Evolutionary conservation across 2,888 invertebrate genomes (phyloP).

Genomic region (Gortyna flavago): DNA sequence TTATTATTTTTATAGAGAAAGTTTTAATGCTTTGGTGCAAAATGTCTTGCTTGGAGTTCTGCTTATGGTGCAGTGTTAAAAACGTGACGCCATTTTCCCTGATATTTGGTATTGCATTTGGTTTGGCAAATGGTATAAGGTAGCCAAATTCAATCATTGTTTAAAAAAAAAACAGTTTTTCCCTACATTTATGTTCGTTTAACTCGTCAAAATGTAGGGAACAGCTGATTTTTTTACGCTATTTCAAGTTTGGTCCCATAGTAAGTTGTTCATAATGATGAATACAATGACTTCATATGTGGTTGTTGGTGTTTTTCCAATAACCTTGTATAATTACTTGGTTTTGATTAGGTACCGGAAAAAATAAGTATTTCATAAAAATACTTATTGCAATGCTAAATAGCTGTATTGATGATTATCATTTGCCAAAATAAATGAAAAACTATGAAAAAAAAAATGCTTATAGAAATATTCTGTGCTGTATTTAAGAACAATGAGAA

Average conservation of each 20-base stretch:
- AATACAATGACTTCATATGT: too few relatives aligned
- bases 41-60: not conserved
- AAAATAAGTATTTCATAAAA: not conserved
- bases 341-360: not conserved
- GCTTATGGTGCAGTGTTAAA: slow-evolving; percentile 1
- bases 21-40: slow-evolving; percentile 8
- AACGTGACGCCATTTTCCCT: not conserved
- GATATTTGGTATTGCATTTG: too few relatives aligned
- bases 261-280: too few relatives aligned
- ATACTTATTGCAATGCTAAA: not conserved
- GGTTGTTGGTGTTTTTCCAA: too few relatives aligned
- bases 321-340: too few relatives aligned
- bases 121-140: not conserved
- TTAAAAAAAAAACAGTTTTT: too few relatives aligned
- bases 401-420: not conserved
- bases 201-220: too few relatives aligned
- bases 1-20: slow-evolving; percentile 51
- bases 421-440: not conserved
- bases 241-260: too few relatives aligned
- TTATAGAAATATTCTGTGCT: not conserved
- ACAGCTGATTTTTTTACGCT: too few relatives aligned
- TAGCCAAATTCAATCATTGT: not conserved
- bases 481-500: not conserved
- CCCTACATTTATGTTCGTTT: too few relatives aligned
- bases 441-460: too few relatives aligned